Conservation (phyloP, 2,888 invertebrate genomes). For the Sericinus montela region DNA sequence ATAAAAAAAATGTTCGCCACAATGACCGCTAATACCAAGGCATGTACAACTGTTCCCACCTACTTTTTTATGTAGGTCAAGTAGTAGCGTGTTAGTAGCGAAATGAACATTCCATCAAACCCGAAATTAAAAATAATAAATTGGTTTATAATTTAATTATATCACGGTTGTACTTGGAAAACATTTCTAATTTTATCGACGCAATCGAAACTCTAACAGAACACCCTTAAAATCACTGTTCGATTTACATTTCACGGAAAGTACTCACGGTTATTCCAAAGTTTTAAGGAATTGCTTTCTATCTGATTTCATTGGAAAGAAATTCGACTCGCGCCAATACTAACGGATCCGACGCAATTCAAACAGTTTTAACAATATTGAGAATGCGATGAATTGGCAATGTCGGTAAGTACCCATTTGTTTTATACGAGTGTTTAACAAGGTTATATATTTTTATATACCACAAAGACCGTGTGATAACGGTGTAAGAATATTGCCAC, state of each 20-base stretch:
- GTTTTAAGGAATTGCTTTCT: background rate
- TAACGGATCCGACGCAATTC: background rate
- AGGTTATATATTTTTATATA: too few relatives aligned
- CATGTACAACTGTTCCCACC: background rate
- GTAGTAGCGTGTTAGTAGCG: background rate
- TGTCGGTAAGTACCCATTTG: too few relatives aligned
- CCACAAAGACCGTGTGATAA: too few relatives aligned
- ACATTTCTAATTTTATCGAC: background rate
- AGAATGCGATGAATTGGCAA: too few relatives aligned
- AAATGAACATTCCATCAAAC: background rate
- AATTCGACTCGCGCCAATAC: background rate
- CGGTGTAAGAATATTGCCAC: too few relatives aligned
- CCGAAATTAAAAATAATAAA: background rate
- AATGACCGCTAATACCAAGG: too few relatives aligned
- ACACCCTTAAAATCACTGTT: background rate
- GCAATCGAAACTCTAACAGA: background rate
- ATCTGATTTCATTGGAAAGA: constrained; percentile 1
- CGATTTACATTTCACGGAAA: background rate
- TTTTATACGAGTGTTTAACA: too few relatives aligned
- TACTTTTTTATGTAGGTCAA: constrained; percentile 6
- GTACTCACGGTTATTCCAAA: background rate
- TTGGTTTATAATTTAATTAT: background rate
- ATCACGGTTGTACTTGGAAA: background rate
- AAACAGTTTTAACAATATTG: background rate
- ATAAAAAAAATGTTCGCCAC: too few relatives aligned